Percentiles rank a stretch among this genome's conserved stretches.
These are phyloP conservation scores for Polymixis lichenea DNA, from an alignment of 2,888 invertebrate genomes.

Conservation along the genomic window DNA sequence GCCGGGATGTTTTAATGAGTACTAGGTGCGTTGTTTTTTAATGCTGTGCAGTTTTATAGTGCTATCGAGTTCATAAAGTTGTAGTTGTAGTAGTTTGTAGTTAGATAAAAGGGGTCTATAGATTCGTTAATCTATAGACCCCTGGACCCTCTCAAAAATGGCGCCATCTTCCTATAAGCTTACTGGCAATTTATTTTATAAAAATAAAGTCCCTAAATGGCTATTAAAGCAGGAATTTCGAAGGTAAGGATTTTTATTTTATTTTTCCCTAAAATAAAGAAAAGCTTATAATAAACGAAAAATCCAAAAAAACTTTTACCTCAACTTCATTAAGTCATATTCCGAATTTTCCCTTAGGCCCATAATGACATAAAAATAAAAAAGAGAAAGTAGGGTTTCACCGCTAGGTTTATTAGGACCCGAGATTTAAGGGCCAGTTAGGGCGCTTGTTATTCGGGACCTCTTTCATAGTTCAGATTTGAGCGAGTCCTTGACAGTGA, in stretches of 20 bases:
- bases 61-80: neutral
- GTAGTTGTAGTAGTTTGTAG: no score
- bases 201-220: neutral
- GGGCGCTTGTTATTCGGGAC: slow-evolving; percentile 57
- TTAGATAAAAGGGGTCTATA: neutral
- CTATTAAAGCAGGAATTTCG: no score
- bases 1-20: slow-evolving; percentile 67
- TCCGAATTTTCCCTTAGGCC: slow-evolving; percentile 33
- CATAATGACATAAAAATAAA: slow-evolving; percentile 64
- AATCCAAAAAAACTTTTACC: slow-evolving; percentile 27
- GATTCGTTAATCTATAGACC: no score
- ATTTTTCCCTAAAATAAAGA: neutral
- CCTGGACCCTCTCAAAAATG: no score
- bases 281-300: slow-evolving; percentile 9
- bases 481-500: slow-evolving; percentile 37
- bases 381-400: slow-evolving; percentile 59
- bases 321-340: slow-evolving; percentile 52
- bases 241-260: neutral
- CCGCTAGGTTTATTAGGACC: slow-evolving; percentile 59
- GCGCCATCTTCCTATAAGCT: neutral
- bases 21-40: slow-evolving; percentile 49
- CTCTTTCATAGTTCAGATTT: slow-evolving; percentile 62
- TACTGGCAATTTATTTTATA: neutral
- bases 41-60: slow-evolving; percentile 1
- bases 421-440: slow-evolving; percentile 57